phyloP scores from a whole-genome alignment of 2,888 invertebrate species.

The Homarus gammarus region DNA sequence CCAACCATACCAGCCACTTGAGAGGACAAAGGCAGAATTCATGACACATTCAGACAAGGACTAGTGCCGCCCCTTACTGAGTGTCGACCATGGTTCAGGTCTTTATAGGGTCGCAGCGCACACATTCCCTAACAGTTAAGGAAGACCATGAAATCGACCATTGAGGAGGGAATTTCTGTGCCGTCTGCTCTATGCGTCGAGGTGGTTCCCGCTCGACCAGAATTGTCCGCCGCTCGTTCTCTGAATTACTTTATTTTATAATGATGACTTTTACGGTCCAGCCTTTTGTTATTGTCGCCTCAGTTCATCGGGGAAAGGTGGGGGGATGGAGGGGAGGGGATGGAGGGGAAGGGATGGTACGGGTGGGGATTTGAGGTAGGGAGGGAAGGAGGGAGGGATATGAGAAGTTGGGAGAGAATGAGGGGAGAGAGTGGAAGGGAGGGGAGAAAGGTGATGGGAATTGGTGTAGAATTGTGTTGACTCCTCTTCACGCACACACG shows the following conservation, averaged over 20 bases:
- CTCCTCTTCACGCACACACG: too few species aligned
- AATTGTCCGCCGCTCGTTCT: not conserved
- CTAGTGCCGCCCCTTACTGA: too few species aligned
- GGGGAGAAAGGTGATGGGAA: too few species aligned
- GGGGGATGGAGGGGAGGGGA: not conserved
- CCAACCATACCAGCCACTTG: not conserved
- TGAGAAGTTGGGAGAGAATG: too few species aligned
- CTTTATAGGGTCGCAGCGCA: not conserved
- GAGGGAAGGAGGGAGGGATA: too few species aligned
- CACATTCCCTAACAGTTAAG: not conserved
- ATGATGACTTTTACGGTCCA: conserved; percentile 23
- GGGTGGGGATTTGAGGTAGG: too few species aligned
- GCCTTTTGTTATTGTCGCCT: not conserved
- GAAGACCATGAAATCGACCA: conserved; percentile 38
- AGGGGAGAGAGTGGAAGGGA: too few species aligned
- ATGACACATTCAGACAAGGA: too few species aligned
- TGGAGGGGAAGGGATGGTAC: not conserved
- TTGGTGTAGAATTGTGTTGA: too few species aligned
- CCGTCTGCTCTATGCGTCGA: not conserved
- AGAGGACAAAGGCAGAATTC: too few species aligned
- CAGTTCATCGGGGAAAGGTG: too few species aligned
- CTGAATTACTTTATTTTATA: conserved; percentile 27
- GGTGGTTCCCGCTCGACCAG: not conserved
- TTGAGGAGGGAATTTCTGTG: conserved; percentile 16
- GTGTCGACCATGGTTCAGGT: not conserved